These are phyloP conservation scores for Capreolus pygargus DNA, from an alignment of 2,113 vertebrate species.

Conservation along the genomic window DNA sequence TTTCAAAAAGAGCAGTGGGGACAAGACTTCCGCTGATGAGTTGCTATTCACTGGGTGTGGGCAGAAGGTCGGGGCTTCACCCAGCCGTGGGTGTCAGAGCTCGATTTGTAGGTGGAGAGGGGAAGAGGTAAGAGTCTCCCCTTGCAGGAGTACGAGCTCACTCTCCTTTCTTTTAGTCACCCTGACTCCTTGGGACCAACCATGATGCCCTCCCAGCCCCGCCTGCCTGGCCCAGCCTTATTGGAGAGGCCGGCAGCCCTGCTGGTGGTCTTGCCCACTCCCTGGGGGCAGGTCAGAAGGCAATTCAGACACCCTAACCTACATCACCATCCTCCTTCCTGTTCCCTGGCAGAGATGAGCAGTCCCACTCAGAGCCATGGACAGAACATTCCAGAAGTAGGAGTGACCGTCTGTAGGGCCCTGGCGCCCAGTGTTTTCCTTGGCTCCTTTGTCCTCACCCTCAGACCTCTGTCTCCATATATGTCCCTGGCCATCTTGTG, in stretches of 20 bases:
- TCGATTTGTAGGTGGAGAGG: background rate
- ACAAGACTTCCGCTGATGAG: too few species aligned
- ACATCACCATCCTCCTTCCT: background rate
- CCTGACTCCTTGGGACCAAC: background rate
- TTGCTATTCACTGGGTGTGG: accelerated
- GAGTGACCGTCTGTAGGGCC: accelerated
- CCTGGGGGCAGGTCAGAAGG: background rate
- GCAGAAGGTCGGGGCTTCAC: background rate
- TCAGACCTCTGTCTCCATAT: accelerated
- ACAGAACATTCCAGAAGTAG: background rate
- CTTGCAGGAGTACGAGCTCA: background rate
- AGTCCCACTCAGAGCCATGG: background rate
- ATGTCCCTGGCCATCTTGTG: accelerated
- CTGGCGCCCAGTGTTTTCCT: accelerated
- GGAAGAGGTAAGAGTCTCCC: accelerated
- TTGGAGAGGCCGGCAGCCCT: accelerated
- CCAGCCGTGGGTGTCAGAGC: background rate
- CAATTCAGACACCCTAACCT: background rate
- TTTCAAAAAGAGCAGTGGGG: background rate
- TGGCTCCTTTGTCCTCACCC: accelerated
- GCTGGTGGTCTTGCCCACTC: accelerated
- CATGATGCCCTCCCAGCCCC: accelerated
- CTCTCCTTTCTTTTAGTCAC: accelerated
- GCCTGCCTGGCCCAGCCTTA: background rate
- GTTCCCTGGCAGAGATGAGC: background rate